Evolutionary conservation across 2,797 vertebrate genomes (phyloP).

Genomic region (Sebastes hubbsi): DNA sequence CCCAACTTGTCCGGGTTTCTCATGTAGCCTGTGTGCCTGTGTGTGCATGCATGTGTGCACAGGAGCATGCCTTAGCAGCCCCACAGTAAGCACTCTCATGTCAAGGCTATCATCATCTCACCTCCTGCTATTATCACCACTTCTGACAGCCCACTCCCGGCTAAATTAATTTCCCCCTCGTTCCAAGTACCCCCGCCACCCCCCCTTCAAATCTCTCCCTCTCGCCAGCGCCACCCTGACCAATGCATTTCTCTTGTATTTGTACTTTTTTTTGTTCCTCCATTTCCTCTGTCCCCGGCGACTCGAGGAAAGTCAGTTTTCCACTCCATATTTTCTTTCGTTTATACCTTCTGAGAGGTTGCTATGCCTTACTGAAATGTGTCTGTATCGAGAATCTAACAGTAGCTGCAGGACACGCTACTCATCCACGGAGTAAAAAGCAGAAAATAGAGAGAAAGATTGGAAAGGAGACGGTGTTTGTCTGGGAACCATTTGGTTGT

Average conservation of each 20-base stretch:
- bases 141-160: conserved; percentile 76
- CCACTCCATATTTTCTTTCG: neutral
- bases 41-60: conserved; percentile 18
- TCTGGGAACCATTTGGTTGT: conserved; percentile 56
- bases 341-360: conserved; percentile 40
- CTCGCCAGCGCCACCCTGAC: conserved; percentile 62
- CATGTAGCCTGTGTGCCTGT: neutral
- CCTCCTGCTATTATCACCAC: conserved; percentile 72
- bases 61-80: conserved; percentile 43
- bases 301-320: conserved; percentile 48
- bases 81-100: conserved; percentile 56
- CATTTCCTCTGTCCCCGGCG: conserved; percentile 23
- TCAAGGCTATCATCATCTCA: conserved; percentile 76
- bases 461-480: conserved; percentile 48
- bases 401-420: conserved; percentile 22
- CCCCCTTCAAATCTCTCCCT: conserved; percentile 21
- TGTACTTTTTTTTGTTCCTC: conserved; percentile 25
- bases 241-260: conserved; percentile 57
- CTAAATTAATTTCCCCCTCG: conserved; percentile 79
- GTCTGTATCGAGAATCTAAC: conserved; percentile 33
- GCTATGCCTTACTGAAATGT: conserved; percentile 35
- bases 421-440: conserved; percentile 11
- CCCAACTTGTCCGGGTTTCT: neutral
- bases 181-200: conserved; percentile 41
- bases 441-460: conserved; percentile 29